Evolutionary conservation across 2,797 vertebrate species (phyloP).

Genomic region (Caiman crocodilus): DNA sequence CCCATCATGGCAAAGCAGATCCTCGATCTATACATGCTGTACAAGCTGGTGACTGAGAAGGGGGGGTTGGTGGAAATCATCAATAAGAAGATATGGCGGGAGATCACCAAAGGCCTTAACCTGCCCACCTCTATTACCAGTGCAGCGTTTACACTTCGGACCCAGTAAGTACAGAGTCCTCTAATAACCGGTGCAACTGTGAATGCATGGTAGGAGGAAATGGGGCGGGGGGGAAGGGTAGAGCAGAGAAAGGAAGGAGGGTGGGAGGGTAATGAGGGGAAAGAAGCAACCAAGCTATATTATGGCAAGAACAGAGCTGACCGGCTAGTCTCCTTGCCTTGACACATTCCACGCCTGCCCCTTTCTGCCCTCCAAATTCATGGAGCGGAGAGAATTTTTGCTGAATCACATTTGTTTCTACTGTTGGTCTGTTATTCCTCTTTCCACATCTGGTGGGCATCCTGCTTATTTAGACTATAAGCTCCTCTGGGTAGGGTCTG

Average conservation of each 20-base stretch:
- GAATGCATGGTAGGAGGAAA: not conserved
- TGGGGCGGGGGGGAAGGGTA: not conserved
- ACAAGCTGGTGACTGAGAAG: conserved; percentile 91
- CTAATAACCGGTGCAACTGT: not conserved
- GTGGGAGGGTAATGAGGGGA: not conserved
- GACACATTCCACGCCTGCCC: not conserved
- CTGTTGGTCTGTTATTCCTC: not conserved
- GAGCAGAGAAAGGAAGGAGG: not conserved
- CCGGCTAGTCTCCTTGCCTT: not conserved
- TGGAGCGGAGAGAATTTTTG: too few species aligned
- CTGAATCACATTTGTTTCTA: fast-evolving
- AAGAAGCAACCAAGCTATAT: not conserved
- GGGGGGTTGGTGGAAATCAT: conserved; percentile 91
- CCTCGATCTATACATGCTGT: conserved; percentile 91
- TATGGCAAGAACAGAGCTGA: not conserved
- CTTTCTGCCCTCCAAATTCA: not conserved
- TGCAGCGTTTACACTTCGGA: conserved; percentile 90
- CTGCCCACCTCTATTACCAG: conserved; percentile 93
- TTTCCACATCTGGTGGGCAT: not conserved
- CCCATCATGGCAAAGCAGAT: conserved; percentile 94
- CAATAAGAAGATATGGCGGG: conserved; percentile 92
- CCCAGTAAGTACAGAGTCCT: conserved; percentile 83
- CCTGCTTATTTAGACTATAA: not conserved
- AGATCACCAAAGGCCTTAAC: conserved; percentile 92
- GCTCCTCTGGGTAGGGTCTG: not conserved